Evolutionary conservation across 2,113 vertebrate genomes (phyloP).

Genomic region (Aldabrachelys gigantea): DNA sequence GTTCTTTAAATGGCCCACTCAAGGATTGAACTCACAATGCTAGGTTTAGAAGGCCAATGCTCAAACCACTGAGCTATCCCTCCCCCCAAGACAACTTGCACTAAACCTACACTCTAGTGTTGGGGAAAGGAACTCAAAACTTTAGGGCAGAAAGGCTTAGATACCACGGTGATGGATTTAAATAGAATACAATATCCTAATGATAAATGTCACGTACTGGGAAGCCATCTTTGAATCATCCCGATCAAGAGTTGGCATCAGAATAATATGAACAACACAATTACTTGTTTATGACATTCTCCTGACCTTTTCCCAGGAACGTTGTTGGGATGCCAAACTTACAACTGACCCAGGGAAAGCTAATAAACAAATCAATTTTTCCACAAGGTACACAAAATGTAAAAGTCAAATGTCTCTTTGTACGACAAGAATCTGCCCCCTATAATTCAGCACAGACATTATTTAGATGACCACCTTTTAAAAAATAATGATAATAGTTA

Average conservation of each 20-base stretch:
- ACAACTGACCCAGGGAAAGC: background rate
- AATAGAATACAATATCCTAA: slow-evolving; percentile 7
- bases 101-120: background rate
- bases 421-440: background rate
- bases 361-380: background rate
- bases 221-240: background rate
- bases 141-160: slow-evolving; percentile 6
- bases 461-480: accelerated
- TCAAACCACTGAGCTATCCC: too few species aligned
- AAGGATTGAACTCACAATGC: too few species aligned
- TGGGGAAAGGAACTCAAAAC: slow-evolving; percentile 3
- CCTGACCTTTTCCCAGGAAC: background rate
- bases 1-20: too few species aligned
- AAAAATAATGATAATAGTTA: background rate
- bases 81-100: background rate
- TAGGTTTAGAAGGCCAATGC: too few species aligned
- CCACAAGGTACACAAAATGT: background rate
- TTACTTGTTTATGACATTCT: background rate
- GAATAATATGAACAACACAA: background rate
- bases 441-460: background rate
- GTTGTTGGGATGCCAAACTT: background rate
- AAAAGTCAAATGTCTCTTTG: background rate
- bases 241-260: background rate
- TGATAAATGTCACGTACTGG: background rate
- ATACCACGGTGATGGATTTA: background rate